Conservation (phyloP, 2,888 invertebrate genomes). For the Scaptomyza parva region DNA sequence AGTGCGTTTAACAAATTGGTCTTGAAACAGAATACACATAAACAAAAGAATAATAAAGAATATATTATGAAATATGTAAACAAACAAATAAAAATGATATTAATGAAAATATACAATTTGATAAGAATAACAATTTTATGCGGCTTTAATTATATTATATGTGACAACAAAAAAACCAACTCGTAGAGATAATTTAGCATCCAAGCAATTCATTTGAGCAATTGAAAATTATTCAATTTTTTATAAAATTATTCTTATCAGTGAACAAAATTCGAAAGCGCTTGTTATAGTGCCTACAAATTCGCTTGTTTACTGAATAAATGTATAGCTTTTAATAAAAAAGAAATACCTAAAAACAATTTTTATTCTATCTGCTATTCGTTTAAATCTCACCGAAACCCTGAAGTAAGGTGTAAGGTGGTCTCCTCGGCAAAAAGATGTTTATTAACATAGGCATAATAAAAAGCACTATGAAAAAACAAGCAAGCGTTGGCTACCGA, state of each 20-base stretch:
- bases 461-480: too few species aligned
- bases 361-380: too few species aligned
- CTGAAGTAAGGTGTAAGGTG: too few species aligned
- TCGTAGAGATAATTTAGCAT: not conserved
- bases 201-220: not conserved
- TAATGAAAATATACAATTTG: slow-evolving; percentile 1
- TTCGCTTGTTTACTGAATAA: too few species aligned
- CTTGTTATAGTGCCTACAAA: too few species aligned
- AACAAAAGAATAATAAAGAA: slow-evolving; percentile 31
- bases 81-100: slow-evolving; percentile 11
- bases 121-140: not conserved
- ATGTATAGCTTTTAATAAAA: not conserved
- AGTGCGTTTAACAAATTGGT: slow-evolving; percentile 56
- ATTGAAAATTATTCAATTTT: not conserved
- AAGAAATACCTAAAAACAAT: too few species aligned
- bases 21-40: slow-evolving; percentile 27
- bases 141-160: not conserved
- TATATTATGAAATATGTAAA: slow-evolving; percentile 31
- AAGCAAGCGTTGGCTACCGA: too few species aligned
- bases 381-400: too few species aligned
- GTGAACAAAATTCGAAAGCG: too few species aligned
- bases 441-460: too few species aligned
- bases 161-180: not conserved
- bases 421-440: too few species aligned
- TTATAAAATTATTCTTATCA: not conserved